These are phyloP conservation scores for Neoitamus cyanurus DNA, from an alignment of 2,888 invertebrate genomes.

Conservation along the genomic window DNA sequence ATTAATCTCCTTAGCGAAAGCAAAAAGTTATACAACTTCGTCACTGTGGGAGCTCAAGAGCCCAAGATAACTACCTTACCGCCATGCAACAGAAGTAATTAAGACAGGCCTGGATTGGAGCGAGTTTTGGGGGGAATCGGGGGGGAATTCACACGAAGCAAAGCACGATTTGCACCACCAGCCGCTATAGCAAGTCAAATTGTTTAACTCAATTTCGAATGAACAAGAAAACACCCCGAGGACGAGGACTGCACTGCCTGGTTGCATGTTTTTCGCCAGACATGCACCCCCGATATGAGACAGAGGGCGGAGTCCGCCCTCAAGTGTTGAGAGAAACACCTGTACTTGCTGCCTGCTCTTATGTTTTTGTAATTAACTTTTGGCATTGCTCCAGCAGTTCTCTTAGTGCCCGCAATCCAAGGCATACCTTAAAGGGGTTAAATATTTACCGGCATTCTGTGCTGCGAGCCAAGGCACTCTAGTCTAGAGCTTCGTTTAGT, in stretches of 20 bases:
- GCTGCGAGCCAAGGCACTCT: background rate
- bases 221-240: constrained; percentile 2
- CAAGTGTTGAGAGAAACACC: constrained; percentile 18
- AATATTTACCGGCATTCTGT: background rate
- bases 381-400: background rate
- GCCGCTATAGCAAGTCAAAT: background rate
- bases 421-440: background rate
- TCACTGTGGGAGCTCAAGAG: background rate
- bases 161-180: background rate
- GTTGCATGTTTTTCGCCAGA: background rate
- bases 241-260: background rate
- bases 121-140: background rate
- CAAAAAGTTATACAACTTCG: constrained; percentile 20
- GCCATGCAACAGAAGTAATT: background rate
- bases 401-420: background rate
- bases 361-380: constrained; percentile 28
- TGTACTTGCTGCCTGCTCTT: background rate
- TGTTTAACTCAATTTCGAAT: constrained; percentile 29
- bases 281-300: background rate
- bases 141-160: background rate
- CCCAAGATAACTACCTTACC: constrained; percentile 8
- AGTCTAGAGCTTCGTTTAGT: background rate
- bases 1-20: constrained; percentile 14
- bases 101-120: background rate
- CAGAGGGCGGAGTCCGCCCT: background rate